These are phyloP conservation scores for Bombus soroeensis DNA, from an alignment of 1,140 invertebrate species.

Conservation along the genomic window DNA sequence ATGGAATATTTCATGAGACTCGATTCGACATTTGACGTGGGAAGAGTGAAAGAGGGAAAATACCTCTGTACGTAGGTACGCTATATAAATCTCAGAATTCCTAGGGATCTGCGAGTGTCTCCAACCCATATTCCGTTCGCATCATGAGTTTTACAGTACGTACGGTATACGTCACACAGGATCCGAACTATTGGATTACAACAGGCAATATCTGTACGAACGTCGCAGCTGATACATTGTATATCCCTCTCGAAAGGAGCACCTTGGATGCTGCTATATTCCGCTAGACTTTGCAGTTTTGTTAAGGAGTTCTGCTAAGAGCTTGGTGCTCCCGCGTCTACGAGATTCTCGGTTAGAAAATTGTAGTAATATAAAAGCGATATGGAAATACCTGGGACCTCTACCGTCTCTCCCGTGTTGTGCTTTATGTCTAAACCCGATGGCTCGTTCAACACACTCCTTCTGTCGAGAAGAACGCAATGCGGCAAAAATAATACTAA, in stretches of 20 bases:
- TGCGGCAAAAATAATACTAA: neutral
- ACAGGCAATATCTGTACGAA: conserved; percentile 48
- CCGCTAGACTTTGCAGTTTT: conserved; percentile 16
- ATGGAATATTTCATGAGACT: neutral
- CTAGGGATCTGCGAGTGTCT: conserved; percentile 37
- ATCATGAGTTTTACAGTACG: conserved; percentile 49
- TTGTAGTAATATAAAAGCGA: neutral
- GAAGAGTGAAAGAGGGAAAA: neutral
- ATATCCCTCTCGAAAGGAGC: conserved; percentile 52
- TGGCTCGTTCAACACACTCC: neutral
- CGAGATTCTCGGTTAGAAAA: neutral
- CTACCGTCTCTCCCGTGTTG: too few species aligned
- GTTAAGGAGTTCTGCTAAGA: neutral
- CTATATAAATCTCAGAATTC: conserved; percentile 38
- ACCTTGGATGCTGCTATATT: conserved; percentile 43
- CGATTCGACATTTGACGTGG: neutral
- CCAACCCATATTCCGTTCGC: conserved; percentile 47
- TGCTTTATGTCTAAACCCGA: neutral
- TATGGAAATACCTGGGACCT: neutral
- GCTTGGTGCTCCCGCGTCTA: neutral
- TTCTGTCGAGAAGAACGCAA: too few species aligned
- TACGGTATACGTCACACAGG: conserved; percentile 39
- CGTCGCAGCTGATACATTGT: conserved; percentile 43
- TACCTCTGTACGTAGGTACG: neutral
- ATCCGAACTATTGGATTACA: conserved; percentile 65